Evolutionary conservation across 2,797 vertebrate species (phyloP).

Genomic region (Choloepus didactylus): DNA sequence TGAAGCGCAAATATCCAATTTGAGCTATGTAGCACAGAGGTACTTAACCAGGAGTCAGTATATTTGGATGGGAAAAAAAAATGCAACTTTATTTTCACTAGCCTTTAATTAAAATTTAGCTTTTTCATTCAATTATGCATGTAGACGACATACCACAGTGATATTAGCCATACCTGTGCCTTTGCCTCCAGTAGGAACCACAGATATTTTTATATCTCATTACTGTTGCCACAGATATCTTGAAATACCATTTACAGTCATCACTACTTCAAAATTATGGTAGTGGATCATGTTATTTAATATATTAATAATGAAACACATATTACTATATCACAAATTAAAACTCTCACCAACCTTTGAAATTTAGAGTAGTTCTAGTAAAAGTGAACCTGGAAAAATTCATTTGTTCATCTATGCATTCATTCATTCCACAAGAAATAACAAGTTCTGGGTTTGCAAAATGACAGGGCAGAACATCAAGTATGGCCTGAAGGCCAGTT

Average conservation of each 20-base stretch:
- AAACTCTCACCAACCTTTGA: constrained; percentile 44
- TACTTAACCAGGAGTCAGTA: not conserved
- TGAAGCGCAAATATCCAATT: not conserved
- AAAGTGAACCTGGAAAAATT: constrained; percentile 17
- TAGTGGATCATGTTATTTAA: constrained; percentile 37
- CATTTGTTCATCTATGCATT: not conserved
- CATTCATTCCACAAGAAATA: not conserved
- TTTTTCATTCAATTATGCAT: not conserved
- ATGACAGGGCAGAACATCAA: not conserved
- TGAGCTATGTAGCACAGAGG: not conserved
- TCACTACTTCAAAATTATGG: not conserved
- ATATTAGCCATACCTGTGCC: not conserved
- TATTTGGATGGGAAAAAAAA: not conserved
- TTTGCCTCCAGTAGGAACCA: constrained; percentile 22
- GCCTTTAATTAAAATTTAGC: constrained; percentile 6
- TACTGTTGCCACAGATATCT: constrained; percentile 25
- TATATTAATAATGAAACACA: constrained; percentile 59
- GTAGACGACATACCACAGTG: not conserved
- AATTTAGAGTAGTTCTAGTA: constrained; percentile 59
- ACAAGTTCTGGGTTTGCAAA: constrained; percentile 21
- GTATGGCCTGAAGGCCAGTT: not conserved
- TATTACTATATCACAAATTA: not conserved
- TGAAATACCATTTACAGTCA: constrained; percentile 17
- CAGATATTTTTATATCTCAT: constrained; percentile 29
- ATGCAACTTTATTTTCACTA: constrained; percentile 10